Evolutionary conservation across 53 echinoderm and acorn worm species (phyloP).

Genomic region (Holothuria leucospilota): DNA sequence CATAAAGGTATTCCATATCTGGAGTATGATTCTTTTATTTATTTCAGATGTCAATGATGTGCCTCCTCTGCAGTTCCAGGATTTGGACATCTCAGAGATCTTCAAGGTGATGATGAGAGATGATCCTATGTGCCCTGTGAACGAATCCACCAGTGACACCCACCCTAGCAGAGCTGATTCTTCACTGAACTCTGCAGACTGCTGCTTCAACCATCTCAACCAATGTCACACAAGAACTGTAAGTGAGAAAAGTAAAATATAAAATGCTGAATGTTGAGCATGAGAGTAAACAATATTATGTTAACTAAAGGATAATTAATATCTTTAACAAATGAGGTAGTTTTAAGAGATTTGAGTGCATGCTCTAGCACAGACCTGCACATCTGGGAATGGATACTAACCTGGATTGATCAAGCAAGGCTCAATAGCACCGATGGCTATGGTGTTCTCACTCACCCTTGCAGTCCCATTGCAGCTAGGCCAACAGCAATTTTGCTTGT

Average conservation of each 20-base stretch:
- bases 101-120: constrained; percentile 36
- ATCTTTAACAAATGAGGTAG: constrained; percentile 5
- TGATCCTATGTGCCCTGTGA: constrained; percentile 27
- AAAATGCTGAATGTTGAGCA: constrained; percentile 28
- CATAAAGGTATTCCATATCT: not conserved
- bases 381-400: not conserved
- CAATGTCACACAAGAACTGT: constrained; percentile 34
- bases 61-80: constrained; percentile 21
- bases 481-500: too few relatives aligned
- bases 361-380: constrained; percentile 19
- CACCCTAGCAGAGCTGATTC: constrained; percentile 5
- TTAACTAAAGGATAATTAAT: constrained; percentile 8
- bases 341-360: constrained; percentile 10
- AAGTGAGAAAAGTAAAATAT: constrained; percentile 25
- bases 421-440: too few relatives aligned
- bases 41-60: constrained; percentile 19
- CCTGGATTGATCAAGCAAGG: not conserved
- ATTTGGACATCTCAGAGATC: constrained; percentile 33
- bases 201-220: constrained; percentile 34
- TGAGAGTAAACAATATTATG: constrained; percentile 15
- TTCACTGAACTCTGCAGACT: constrained; percentile 27
- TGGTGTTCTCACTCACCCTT: too few relatives aligned
- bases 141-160: constrained; percentile 28
- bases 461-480: too few relatives aligned
- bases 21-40: constrained; percentile 20